Conservation (phyloP, 1,140 invertebrate genomes). For the Hypsibius dujardini region DNA sequence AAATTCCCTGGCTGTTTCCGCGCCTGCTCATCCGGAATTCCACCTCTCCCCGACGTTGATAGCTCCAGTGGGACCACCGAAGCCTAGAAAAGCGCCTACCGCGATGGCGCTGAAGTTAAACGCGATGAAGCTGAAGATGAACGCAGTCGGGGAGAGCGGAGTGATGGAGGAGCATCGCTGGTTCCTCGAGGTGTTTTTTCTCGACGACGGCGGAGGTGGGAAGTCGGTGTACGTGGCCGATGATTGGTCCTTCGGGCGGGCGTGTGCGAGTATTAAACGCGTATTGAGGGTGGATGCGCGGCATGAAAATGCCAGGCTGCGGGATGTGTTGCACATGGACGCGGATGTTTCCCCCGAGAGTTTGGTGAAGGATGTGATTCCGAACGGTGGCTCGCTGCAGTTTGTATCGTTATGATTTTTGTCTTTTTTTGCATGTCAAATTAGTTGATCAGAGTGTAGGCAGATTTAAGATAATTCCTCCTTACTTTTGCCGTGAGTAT, state of each 20-base stretch:
- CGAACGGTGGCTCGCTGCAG: not conserved
- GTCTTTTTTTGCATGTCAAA: too few species aligned
- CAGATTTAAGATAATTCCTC: too few species aligned
- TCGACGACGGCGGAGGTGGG: not conserved
- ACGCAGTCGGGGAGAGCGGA: not conserved
- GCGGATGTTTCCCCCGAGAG: too few species aligned
- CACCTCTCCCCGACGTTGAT: not conserved
- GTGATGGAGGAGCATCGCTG: not conserved
- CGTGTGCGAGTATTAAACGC: not conserved
- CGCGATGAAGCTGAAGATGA: not conserved
- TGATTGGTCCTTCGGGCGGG: not conserved
- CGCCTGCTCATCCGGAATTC: too few species aligned
- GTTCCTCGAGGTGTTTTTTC: not conserved
- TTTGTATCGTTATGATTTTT: too few species aligned
- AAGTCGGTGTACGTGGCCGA: not conserved
- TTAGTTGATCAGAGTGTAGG: too few species aligned
- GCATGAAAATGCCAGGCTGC: not conserved
- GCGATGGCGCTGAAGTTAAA: not conserved
- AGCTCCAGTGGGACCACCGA: not conserved
- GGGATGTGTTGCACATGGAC: too few species aligned
- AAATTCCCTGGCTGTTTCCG: not conserved
- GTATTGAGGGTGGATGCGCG: not conserved
- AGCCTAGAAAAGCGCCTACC: not conserved
- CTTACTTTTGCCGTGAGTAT: too few species aligned
- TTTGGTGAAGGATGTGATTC: conserved; percentile 5